Percentiles rank a stretch among this genome's conserved stretches.
phyloP scores from a whole-genome alignment of 2,113 vertebrate genomes.

The Prionailurus viverrinus region DNA sequence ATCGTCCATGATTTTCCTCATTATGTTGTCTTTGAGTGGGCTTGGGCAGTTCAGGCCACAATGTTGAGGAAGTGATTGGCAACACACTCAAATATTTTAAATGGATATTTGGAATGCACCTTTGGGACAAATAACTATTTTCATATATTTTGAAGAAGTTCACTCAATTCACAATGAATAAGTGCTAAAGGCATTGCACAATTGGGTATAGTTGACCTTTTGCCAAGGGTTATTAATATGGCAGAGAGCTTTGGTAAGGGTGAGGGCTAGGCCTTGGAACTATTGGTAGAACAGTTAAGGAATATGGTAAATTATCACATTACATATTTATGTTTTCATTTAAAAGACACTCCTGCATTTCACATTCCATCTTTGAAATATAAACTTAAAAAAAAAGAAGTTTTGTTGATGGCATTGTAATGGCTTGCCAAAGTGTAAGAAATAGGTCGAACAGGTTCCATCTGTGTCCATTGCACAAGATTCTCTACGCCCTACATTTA shows the following conservation, averaged over 20 bases:
- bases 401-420: background rate
- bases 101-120: background rate
- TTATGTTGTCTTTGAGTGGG: background rate
- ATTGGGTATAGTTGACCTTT: background rate
- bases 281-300: background rate
- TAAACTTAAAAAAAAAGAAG: slow-evolving; percentile 17
- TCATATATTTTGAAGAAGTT: slow-evolving; percentile 20
- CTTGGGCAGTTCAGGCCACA: background rate
- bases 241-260: background rate
- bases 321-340: background rate
- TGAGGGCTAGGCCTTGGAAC: background rate
- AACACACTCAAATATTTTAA: background rate
- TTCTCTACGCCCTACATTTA: background rate
- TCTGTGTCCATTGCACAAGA: background rate
- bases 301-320: background rate
- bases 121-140: slow-evolving; percentile 3
- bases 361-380: slow-evolving; percentile 18
- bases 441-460: background rate
- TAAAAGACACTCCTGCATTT: slow-evolving; percentile 38
- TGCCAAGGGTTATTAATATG: background rate
- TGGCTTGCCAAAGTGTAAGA: background rate
- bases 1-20: background rate
- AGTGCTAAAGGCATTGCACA: background rate
- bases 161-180: background rate
- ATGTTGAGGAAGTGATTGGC: background rate